These are phyloP conservation scores for Motacilla tschutschensis DNA, from an alignment of 2,113 vertebrate species.

Conservation along the genomic window DNA sequence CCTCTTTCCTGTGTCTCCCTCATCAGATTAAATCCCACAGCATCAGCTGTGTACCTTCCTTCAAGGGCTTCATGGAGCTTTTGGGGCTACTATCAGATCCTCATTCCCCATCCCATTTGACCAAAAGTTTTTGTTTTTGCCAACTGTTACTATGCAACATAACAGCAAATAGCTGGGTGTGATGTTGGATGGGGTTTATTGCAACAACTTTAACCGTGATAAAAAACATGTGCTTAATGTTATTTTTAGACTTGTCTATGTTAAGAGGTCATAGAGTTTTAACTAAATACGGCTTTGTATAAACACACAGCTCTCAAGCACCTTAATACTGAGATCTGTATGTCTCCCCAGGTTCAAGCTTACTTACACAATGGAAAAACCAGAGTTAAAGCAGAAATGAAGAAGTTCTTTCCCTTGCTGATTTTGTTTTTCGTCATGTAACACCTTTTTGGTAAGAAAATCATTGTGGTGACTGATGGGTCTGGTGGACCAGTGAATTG, in stretches of 20 bases:
- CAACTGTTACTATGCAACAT: slow-evolving; percentile 17
- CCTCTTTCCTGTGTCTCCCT: background rate
- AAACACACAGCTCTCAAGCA: slow-evolving; percentile 25
- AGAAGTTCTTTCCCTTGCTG: background rate
- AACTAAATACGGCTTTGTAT: slow-evolving; percentile 34
- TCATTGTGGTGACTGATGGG: background rate
- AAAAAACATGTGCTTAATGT: slow-evolving; percentile 37
- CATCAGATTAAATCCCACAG: background rate
- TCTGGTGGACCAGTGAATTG: background rate
- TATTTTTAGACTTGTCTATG: slow-evolving; percentile 61
- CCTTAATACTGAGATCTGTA: slow-evolving; percentile 16
- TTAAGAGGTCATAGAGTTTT: slow-evolving; percentile 54
- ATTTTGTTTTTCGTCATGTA: background rate
- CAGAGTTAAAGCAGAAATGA: background rate
- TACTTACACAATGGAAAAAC: slow-evolving; percentile 34
- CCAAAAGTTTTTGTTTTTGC: background rate
- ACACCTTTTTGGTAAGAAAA: background rate
- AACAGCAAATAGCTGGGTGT: slow-evolving; percentile 37
- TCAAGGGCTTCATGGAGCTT: background rate
- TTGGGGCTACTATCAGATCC: background rate
- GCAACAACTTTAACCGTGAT: slow-evolving; percentile 30
- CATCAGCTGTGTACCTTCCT: background rate
- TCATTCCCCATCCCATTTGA: background rate
- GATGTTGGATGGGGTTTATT: slow-evolving; percentile 20
- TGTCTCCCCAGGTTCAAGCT: background rate